Evolutionary conservation across 2,888 invertebrate species (phyloP).

Genomic region (Scaptodrosophila latifasciaeformis): DNA sequence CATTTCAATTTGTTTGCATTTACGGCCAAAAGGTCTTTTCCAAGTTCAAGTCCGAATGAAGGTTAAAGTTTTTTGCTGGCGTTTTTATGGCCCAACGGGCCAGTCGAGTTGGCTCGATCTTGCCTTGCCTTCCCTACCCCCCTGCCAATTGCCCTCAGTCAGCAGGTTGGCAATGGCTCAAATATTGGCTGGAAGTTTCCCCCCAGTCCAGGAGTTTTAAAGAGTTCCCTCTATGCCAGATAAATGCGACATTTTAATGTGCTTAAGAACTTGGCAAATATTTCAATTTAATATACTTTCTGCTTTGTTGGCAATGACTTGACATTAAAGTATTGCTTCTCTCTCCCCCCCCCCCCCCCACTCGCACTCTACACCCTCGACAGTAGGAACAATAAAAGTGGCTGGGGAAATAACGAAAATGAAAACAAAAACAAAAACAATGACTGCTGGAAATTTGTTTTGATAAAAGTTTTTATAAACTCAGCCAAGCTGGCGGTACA

Average conservation of each 20-base stretch:
- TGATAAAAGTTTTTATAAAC: conserved; percentile 1
- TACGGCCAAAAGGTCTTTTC: neutral
- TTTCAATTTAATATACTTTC: conserved; percentile 62
- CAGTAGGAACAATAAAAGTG: too few relatives aligned
- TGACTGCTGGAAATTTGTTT: neutral
- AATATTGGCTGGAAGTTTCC: conserved; percentile 23
- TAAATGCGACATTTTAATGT: conserved; percentile 23
- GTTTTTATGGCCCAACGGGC: too few relatives aligned
- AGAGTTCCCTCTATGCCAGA: neutral
- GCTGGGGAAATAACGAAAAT: too few relatives aligned
- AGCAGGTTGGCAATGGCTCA: neutral
- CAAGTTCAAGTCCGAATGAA: too few relatives aligned
- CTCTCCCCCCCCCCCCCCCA: conserved; percentile 8
- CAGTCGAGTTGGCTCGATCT: neutral
- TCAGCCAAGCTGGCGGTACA: neutral
- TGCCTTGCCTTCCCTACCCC: too few relatives aligned
- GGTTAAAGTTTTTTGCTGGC: too few relatives aligned
- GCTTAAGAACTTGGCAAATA: conserved; percentile 45
- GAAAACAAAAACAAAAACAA: conserved; percentile 1
- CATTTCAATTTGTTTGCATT: conserved; percentile 1
- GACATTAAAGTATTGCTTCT: neutral
- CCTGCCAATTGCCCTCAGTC: conserved; percentile 7
- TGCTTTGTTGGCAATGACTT: conserved; percentile 2
- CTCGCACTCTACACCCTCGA: too few relatives aligned
- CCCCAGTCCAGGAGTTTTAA: conserved; percentile 2